Conservation (phyloP, 2,888 invertebrate species). For the Proisotoma minuta region DNA sequence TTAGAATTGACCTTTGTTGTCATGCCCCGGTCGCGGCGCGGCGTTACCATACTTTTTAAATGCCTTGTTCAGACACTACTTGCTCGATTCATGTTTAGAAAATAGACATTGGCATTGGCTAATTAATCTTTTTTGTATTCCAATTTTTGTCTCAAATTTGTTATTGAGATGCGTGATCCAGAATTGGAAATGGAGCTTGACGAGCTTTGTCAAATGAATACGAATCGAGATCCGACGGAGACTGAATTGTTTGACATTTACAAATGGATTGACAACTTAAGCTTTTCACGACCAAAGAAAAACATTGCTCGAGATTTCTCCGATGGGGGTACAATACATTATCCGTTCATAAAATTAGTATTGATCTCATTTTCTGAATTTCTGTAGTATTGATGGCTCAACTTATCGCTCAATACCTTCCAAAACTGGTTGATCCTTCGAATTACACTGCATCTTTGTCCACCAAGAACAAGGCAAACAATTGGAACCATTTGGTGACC, state of each 20-base stretch:
- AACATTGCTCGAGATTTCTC: conserved; percentile 31
- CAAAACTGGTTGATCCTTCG: conserved; percentile 14
- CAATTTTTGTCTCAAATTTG: no score
- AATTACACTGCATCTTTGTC: conserved; percentile 19
- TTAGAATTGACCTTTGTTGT: no score
- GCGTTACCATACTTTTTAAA: no score
- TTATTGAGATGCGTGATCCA: conserved; percentile 8
- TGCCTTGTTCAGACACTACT: no score
- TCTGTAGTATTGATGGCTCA: conserved; percentile 31
- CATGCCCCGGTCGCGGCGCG: no score
- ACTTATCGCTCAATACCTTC: conserved; percentile 23
- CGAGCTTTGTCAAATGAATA: neutral
- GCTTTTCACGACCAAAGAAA: conserved; percentile 27
- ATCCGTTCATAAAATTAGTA: neutral
- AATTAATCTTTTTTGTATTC: no score
- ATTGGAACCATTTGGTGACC: conserved; percentile 29
- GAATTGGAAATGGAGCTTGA: conserved; percentile 14
- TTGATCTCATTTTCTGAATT: neutral
- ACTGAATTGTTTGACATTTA: conserved; percentile 6
- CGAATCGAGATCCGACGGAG: neutral
- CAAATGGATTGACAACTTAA: conserved; percentile 9
- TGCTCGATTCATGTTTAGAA: no score
- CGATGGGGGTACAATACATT: conserved; percentile 32
- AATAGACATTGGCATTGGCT: no score
- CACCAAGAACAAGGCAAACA: conserved; percentile 20